phyloP scores from a whole-genome alignment of 2,797 vertebrate genomes.

The Sphaeramia orbicularis region DNA sequence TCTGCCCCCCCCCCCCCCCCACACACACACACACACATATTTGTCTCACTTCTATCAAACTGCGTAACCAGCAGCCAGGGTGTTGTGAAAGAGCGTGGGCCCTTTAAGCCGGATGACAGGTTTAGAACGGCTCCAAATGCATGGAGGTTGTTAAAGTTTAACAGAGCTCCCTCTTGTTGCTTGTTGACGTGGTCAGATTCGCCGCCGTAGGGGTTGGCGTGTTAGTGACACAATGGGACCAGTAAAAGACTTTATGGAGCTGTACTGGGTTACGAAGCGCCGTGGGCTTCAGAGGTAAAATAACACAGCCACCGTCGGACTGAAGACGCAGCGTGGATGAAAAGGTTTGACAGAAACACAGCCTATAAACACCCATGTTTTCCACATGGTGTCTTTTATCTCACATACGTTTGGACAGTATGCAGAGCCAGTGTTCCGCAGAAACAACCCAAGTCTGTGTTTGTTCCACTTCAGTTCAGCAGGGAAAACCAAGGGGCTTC shows the following conservation, averaged over 20 bases:
- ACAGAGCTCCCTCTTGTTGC: constrained; percentile 51
- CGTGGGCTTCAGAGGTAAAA: constrained; percentile 16
- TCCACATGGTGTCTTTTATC: not conserved
- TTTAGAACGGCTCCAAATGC: constrained; percentile 53
- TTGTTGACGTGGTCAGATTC: constrained; percentile 35
- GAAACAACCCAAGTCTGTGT: constrained; percentile 22
- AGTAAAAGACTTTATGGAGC: constrained; percentile 59
- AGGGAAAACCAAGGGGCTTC: constrained; percentile 61
- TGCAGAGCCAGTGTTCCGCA: constrained; percentile 32
- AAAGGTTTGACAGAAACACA: not conserved
- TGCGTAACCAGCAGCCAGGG: constrained; percentile 39
- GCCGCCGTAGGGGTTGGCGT: constrained; percentile 20
- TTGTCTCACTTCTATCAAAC: constrained; percentile 15
- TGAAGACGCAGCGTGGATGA: not conserved
- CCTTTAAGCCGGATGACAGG: constrained; percentile 35
- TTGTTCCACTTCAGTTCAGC: constrained; percentile 24
- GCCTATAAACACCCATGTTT: not conserved
- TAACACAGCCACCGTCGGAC: constrained; percentile 59
- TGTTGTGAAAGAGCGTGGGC: constrained; percentile 26
- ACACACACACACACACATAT: no score
- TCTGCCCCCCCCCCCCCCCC: constrained; percentile 5
- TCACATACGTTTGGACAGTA: constrained; percentile 9
- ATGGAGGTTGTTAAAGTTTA: constrained; percentile 56
- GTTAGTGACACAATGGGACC: constrained; percentile 50
- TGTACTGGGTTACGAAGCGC: constrained; percentile 32